Evolutionary conservation across 1,140 invertebrate species (phyloP), one percentile per base, ranked within the genome.

Genomic region (Capitella teleta): DNA sequence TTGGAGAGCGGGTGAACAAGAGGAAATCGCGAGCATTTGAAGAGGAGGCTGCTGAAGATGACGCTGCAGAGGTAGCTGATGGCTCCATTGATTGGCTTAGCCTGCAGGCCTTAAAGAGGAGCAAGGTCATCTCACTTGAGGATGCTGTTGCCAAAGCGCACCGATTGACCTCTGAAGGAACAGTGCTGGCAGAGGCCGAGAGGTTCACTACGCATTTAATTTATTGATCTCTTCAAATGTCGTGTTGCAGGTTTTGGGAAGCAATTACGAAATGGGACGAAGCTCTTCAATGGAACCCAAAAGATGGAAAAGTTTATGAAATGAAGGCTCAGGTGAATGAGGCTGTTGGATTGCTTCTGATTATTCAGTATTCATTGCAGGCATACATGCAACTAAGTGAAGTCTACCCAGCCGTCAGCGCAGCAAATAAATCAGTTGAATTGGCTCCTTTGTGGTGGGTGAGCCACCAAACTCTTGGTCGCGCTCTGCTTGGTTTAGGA

Each of bases 261-360:
- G 67, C 67, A 6, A 58, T 67, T 5, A 63, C 57, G 46, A 70
- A 64, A 52, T 70, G 67, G 67, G 63, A 68, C 47, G 64, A 63
- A 54, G 66, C 63, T 18, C 24, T 67, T n/a, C 53, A 57, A 26
- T 42, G 66, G n/a, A 60, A 49, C 14, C 61, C 66, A 43, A 26
- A 40, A 3, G 52, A 67, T 55, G 57, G 57, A 44, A 61, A 43
- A 41, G 41, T 68, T 16, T 54, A 61, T 51, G 67, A 70, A 57
- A 68, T 70, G 66, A 68, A 64, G 55, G 60, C 67, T 41, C 67
- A 69, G 62, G 66, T 67, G 2, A 3, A 25, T 44, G 21, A 8
- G 21, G 3, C 4, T 21, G 19, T 19, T 40, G 10, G 38, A 21
- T 14, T 40, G 19, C 19, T 10, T 41, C 18, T 10, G 8, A 41